phyloP scores from a whole-genome alignment of 2,113 vertebrate species.

The Microtus oregoni region DNA sequence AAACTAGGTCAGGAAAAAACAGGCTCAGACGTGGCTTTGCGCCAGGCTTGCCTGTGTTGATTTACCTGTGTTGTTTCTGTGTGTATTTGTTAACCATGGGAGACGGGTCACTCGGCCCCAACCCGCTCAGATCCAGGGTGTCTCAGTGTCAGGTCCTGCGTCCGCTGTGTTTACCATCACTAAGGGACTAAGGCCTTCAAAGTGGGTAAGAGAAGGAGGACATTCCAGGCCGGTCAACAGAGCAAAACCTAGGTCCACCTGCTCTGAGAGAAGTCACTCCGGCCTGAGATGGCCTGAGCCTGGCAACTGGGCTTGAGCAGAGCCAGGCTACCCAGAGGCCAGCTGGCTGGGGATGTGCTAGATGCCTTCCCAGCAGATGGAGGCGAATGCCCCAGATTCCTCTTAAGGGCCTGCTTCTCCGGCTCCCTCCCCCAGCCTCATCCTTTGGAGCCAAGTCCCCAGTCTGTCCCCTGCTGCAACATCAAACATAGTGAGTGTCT shows the following conservation, averaged over 20 bases:
- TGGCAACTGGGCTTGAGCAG: not conserved
- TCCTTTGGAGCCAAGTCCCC: not conserved
- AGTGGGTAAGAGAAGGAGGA: not conserved
- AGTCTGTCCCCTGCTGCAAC: not conserved
- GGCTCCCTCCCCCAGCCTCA: not conserved
- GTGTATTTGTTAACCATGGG: constrained; percentile 57
- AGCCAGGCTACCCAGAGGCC: not conserved
- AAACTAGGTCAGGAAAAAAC: constrained; percentile 26
- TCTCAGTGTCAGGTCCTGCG: not conserved
- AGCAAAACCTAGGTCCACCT: not conserved
- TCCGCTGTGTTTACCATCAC: constrained; percentile 13
- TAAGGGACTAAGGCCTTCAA: constrained; percentile 51
- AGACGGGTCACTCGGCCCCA: not conserved
- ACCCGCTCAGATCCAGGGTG: not conserved
- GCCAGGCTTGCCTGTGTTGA: not conserved
- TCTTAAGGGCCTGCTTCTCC: constrained; percentile 19
- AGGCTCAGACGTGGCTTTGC: not conserved
- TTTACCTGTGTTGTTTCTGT: constrained; percentile 45
- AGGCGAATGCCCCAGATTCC: constrained; percentile 31
- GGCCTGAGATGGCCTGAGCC: constrained; percentile 34
- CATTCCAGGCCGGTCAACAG: constrained; percentile 55
- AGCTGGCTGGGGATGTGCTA: constrained; percentile 12
- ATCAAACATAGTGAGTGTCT: not conserved
- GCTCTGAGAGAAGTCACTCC: not conserved
- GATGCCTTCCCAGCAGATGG: not conserved